These are phyloP conservation scores for Andricus grossulariae DNA, from an alignment of 1,140 invertebrate species.

Conservation along the genomic window DNA sequence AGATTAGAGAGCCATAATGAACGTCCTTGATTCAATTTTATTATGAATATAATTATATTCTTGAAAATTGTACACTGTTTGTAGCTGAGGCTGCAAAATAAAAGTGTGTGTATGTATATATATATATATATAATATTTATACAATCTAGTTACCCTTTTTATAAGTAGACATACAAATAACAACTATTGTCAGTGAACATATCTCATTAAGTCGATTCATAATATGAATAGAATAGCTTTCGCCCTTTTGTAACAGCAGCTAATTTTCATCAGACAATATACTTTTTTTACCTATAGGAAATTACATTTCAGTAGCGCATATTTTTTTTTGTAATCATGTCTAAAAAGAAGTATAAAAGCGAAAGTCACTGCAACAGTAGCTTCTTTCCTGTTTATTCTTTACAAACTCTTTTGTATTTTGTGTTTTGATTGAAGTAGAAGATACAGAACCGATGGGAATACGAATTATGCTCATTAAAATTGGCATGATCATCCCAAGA, in stretches of 20 bases:
- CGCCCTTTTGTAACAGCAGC: background rate
- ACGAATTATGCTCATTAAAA: constrained; percentile 20
- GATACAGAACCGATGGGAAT: background rate
- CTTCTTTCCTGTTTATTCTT: constrained; percentile 5
- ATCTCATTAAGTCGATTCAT: background rate
- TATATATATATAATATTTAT: no score
- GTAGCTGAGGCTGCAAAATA: background rate
- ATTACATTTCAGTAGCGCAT: background rate
- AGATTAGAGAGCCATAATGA: constrained; percentile 1
- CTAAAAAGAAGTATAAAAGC: constrained; percentile 6
- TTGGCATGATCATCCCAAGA: constrained; percentile 23
- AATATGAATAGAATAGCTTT: background rate
- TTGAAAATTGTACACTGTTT: no score
- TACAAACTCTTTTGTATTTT: background rate
- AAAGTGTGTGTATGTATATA: no score
- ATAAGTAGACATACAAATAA: no score
- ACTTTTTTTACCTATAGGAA: background rate
- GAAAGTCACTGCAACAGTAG: constrained; percentile 4
- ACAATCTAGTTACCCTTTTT: no score
- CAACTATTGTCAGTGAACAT: no score
- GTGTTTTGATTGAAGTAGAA: constrained; percentile 1
- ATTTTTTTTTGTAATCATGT: constrained; percentile 8
- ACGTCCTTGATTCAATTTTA: background rate
- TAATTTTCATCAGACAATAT: background rate
- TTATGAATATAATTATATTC: no score